A percentile compares a stretch with the other conserved stretches of the same genome.
phyloP scores from a whole-genome alignment of 2,888 invertebrate species.

The Allygus modestus region DNA sequence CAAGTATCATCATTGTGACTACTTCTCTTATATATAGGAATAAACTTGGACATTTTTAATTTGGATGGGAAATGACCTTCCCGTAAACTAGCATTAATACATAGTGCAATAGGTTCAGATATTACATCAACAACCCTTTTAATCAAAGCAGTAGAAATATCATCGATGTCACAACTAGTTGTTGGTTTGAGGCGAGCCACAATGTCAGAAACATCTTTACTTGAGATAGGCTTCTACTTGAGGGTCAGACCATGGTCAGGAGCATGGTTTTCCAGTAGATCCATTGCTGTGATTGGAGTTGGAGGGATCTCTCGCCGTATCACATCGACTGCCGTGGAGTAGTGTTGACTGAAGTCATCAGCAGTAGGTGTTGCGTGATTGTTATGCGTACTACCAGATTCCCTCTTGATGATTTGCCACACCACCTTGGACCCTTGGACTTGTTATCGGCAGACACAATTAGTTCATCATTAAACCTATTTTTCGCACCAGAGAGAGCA shows the following conservation, averaged over 20 bases:
- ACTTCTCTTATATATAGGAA: slow-evolving; percentile 35
- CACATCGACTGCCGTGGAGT: not conserved
- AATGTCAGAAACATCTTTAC: not conserved
- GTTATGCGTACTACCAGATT: not conserved
- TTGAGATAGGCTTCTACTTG: not conserved
- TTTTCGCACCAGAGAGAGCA: not conserved
- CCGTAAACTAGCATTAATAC: slow-evolving; percentile 28
- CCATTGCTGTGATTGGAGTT: not conserved
- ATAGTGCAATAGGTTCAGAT: not conserved
- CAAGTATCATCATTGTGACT: not conserved
- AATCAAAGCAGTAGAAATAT: not conserved
- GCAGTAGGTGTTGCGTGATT: not conserved
- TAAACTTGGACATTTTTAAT: slow-evolving; percentile 32
- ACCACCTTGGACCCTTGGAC: not conserved
- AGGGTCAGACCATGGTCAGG: not conserved
- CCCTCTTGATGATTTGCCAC: not conserved
- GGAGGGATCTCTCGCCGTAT: not conserved
- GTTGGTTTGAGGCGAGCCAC: not conserved
- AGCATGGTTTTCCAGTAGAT: not conserved
- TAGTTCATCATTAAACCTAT: not conserved
- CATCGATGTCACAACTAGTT: slow-evolving; percentile 40
- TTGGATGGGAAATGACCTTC: slow-evolving; percentile 24
- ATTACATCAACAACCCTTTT: slow-evolving; percentile 21
- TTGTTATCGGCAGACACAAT: not conserved
- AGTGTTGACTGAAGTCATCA: not conserved